These are phyloP conservation scores for Podarcis cretensis DNA, from an alignment of 2,113 vertebrate genomes.

Conservation along the genomic window DNA sequence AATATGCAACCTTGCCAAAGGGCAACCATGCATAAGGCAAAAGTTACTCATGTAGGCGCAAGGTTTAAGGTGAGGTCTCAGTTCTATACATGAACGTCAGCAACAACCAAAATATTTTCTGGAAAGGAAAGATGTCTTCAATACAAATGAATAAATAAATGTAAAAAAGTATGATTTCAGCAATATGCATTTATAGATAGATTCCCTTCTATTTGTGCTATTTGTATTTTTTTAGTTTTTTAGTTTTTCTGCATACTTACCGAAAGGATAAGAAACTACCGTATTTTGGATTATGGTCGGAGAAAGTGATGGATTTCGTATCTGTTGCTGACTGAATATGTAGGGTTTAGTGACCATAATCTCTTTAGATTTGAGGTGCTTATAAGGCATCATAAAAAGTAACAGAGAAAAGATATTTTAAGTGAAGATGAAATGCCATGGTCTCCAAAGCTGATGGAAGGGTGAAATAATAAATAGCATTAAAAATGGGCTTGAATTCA, in stretches of 20 bases:
- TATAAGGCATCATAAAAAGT: neutral
- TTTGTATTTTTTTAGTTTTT: neutral
- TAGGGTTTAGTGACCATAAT: neutral
- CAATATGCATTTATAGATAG: rapidly evolving
- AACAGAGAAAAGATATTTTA: constrained; percentile 25
- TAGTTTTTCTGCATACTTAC: neutral
- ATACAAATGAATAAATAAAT: neutral
- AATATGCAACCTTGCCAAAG: constrained; percentile 22
- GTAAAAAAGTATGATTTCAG: neutral
- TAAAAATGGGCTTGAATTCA: neutral
- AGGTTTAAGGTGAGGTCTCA: constrained; percentile 10
- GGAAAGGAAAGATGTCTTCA: neutral
- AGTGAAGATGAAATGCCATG: neutral
- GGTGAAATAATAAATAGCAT: neutral
- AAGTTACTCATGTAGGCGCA: neutral
- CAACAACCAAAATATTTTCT: neutral
- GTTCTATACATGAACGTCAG: neutral
- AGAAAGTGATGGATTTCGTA: constrained; percentile 12
- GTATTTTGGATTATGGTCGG: constrained; percentile 24
- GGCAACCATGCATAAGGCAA: neutral
- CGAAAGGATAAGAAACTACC: neutral
- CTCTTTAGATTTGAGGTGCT: constrained; percentile 10
- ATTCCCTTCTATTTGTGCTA: neutral
- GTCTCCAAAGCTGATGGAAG: neutral
- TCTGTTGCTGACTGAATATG: constrained; percentile 5